Conservation (phyloP, 2,888 invertebrate genomes). For the Portevinia maculata region DNA sequence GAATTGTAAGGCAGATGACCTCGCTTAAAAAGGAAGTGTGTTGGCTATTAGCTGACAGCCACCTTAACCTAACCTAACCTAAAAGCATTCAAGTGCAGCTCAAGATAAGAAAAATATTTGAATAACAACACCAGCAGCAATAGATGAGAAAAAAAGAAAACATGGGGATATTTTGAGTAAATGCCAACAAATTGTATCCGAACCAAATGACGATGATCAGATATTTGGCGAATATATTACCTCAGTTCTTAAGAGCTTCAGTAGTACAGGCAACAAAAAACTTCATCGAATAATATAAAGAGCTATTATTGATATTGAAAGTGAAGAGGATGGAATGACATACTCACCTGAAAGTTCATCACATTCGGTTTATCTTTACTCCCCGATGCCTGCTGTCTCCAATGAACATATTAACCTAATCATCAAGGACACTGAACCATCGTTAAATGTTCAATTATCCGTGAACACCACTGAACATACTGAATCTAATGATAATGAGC, state of each 20-base stretch:
- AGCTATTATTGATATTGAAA: too few species aligned
- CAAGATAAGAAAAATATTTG: not conserved
- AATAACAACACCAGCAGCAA: not conserved
- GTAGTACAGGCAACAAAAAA: constrained; percentile 23
- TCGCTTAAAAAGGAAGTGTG: too few species aligned
- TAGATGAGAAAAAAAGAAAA: not conserved
- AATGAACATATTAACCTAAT: not conserved
- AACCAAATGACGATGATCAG: constrained; percentile 18
- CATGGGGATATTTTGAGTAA: not conserved
- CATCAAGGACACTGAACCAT: not conserved
- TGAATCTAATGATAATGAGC: too few species aligned
- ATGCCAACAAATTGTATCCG: not conserved
- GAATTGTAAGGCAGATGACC: too few species aligned
- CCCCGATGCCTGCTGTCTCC: constrained; percentile 1
- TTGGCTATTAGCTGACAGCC: too few species aligned
- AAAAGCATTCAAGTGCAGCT: too few species aligned
- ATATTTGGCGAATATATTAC: constrained; percentile 27
- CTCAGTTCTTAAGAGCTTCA: constrained; percentile 17
- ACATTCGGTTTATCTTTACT: constrained; percentile 1
- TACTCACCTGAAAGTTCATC: not conserved
- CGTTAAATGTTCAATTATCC: too few species aligned
- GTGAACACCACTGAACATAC: not conserved
- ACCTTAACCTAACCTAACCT: too few species aligned
- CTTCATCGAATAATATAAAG: constrained; percentile 4
- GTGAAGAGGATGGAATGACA: not conserved